Base-by-base conservation (phyloP, 64 coral and sea anemone genomes). In the Exaiptasia diaphana region DNA sequence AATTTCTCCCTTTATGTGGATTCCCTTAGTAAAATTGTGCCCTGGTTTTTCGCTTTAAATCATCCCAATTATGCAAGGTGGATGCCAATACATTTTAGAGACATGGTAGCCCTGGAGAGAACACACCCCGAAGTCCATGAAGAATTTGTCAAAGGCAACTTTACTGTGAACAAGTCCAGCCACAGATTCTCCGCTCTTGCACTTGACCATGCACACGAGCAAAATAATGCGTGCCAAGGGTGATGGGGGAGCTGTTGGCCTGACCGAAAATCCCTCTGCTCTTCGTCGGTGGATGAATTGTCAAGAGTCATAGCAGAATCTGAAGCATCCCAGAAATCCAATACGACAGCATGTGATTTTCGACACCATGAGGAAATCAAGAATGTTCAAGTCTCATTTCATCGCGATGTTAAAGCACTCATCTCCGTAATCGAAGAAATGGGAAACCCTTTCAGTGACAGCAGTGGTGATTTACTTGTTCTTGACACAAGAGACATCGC, bases 191-290 rank as follows among this genome's bases (percentile, higher is more conserved):
- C 67, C 1, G 0, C 37, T 45, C 75, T 86, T 26, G 71, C 71
- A 18, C 64, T 86, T 60, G 71, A 86, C 42, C 83, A 86, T 38
- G 83, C 71, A 28, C 85, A 87, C 18, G 34, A 87, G 31, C 73
- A 87, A 36, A 87, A 87, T 52, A 87, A 87, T 39, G 46, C 85
- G 14, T 31, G 68, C 75, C 10, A 85, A 85, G 34, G 82, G 25
- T 11, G 82, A 87, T 34, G 85, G 74, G 4, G 85, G 85, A 22
- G 85, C 84, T 32, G 85, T 87, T 14, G 74, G 74, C 32, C 63
- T 71, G 50, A 79, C 57, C 35, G 85, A 87, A 24, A 79, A 77
- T 67, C 43, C 85, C 23, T 15, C 33, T 29, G 63, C 85, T 41
- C 74, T 87, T 53, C 46, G 85, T 23, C 74, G 75, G 54, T 88